Evolutionary conservation across 2,113 vertebrate species (phyloP), one percentile per base, ranked within the genome.

Genomic region (Grantiella picta): DNA sequence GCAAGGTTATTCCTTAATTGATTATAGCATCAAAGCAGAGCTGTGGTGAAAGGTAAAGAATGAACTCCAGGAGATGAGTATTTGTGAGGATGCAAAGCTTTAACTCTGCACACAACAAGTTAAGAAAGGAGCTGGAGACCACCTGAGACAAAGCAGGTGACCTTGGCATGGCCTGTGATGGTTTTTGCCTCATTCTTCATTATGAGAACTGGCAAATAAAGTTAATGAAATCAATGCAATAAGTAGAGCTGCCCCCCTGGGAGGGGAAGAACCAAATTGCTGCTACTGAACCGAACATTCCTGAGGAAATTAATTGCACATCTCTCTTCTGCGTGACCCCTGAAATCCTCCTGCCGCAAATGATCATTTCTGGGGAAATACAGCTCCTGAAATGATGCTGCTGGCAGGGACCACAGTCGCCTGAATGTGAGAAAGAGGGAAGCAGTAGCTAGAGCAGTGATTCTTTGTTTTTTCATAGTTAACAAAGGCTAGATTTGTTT

Each of bases 261-360:
- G 85, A 93, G 61, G 54, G 78, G 40, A 93, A 45, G 72, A 82
- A 86, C 72, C 44, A 90, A 75, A 90, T 86, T 86, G 72, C 61
- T 93, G 56, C 76, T 80, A 20, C 88, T 89, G 53, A 90, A 33
- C 25, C 2, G 82, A 92, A 71, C 60, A 35, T 94, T 93, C 52
- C 56, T 71, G 69, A 68, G 88, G 77, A 86, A 94, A 94, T 95
- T 79, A 94, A 89, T 82, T 84, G 86, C 73, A 57, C 56, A 35
- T 82, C 72, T 14, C 61, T 94, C 53, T 66, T 89, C 68, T 86
- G 15, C n/a, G 0, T 68, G 83, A 95, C 75, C 85, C 42, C 27
- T 40, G 68, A 86, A 71, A 92, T 88, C 64, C 64, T 78, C 23
- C 13, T 3, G 9, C 56, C 87, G 52, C 25, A 4, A 33, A 10